phyloP scores from a whole-genome alignment of 37 sponge, comb jelly and placozoan species.

The Geodia barretti region DNA sequence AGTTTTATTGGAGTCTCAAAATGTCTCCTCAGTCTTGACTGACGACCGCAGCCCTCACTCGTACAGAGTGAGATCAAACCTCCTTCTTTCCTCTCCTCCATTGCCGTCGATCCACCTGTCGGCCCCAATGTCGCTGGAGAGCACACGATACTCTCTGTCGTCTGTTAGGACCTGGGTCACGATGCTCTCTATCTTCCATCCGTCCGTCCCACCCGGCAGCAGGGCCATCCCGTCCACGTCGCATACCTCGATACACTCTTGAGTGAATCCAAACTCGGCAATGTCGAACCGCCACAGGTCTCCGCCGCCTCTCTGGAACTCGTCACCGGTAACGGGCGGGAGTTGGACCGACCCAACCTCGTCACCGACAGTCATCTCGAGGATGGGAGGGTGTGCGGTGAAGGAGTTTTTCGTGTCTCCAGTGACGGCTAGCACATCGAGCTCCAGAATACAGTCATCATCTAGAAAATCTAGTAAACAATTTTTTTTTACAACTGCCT shows the following conservation, averaged over 20 bases:
- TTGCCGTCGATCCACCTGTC: neutral
- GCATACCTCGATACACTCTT: neutral
- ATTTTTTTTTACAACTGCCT: too few relatives aligned
- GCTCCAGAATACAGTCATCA: neutral
- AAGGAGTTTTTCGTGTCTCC: neutral
- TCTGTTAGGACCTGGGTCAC: neutral
- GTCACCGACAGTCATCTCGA: neutral
- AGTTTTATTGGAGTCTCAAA: too few relatives aligned
- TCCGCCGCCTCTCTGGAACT: neutral
- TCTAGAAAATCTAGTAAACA: too few relatives aligned
- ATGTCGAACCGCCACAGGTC: neutral
- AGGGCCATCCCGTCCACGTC: neutral
- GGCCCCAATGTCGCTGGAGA: neutral
- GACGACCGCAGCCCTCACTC: too few relatives aligned
- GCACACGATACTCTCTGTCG: neutral
- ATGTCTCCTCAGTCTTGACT: too few relatives aligned
- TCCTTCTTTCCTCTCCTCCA: neutral
- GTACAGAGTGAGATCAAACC: neutral
- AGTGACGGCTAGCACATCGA: neutral
- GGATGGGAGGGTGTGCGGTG: neutral
- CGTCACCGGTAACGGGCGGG: neutral
- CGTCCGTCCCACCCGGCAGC: neutral
- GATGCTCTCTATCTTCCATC: neutral
- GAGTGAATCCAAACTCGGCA: neutral
- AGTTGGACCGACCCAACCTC: neutral